A percentile compares a stretch with the other conserved stretches of the same genome.
These are phyloP conservation scores for Ciconia boyciana DNA, from an alignment of 2,113 vertebrate species.

Conservation along the genomic window DNA sequence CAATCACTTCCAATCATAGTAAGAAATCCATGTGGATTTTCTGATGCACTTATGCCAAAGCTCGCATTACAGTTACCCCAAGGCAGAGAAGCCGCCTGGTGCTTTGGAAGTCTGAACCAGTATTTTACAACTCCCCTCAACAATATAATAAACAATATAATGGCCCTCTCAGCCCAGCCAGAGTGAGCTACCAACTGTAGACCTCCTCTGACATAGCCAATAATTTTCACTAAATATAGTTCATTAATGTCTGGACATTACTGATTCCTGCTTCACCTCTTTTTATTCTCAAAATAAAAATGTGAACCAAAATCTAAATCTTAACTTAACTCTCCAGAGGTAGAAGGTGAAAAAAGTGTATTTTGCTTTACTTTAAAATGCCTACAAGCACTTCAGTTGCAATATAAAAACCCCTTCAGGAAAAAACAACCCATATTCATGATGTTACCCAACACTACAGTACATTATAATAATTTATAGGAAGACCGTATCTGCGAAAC, in stretches of 20 bases:
- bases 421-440: not conserved
- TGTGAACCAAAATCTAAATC: not conserved
- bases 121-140: not conserved
- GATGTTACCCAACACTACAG: not conserved
- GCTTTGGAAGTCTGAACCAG: not conserved
- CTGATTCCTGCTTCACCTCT: not conserved
- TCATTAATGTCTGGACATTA: not conserved
- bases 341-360: not conserved
- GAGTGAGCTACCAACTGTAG: not conserved
- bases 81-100: not conserved
- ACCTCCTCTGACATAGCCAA: not conserved
- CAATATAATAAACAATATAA: not conserved
- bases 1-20: conserved; percentile 51
- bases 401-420: not conserved
- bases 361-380: not conserved
- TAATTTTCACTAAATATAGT: not conserved
- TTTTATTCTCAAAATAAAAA: not conserved
- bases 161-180: not conserved
- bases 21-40: conserved; percentile 52
- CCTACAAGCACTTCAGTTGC: not conserved
- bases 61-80: conserved; percentile 15
- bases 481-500: not conserved
- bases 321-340: not conserved
- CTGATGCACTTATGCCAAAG: conserved; percentile 30
- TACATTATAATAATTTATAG: not conserved